Evolutionary conservation across 2,113 vertebrate species (phyloP), one percentile per base, ranked within the genome.

Genomic region (Athene noctua): DNA sequence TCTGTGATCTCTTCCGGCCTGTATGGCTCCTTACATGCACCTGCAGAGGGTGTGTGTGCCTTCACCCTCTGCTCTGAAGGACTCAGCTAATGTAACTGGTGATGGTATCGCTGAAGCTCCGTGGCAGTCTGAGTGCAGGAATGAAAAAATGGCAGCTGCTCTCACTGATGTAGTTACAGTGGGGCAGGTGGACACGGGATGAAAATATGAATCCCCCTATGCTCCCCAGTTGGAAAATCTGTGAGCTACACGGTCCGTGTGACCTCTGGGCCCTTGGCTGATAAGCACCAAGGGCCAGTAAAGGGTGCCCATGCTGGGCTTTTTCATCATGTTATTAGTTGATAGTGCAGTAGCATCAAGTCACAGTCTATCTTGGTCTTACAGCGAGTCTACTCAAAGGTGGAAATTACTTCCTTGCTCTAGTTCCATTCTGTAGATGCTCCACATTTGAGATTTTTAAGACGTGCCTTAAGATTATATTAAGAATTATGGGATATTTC

Each of bases 171-270:
- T n/a, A 47, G 44, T 96, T 62, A 32, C 11, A 54, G 8, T 29
- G 15, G 13, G 17, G 20, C 10, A 2, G 38, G 11, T 42, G 30
- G 49, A 49, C 15, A 12, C 0, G 0, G 36, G 15, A 32, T 34
- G 44, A 72, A 84, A 84, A 40, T 36, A 11, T 0, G 1, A 42
- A 54, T 55, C n/a, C 3, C 7, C 58, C 15, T 15, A 6, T 26
- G 15, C 20, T 59, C 10, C 38, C 25, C 12, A 46, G 15, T 4
- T 55, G 68, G 21, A 59, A n/a, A 55, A 44, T 54, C 26, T 25
- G 34, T 40, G n/a, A 61, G 5, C 40, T 40, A 0, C 66, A 6
- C 66, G 47, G 44, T 55, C 21, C 13, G 1, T 34, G 49, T 36
- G 70, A 49, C n/a, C 61, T 61, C 44, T 59, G 32, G 40, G 29